Percentiles rank a stretch among this genome's conserved stretches.
Evolutionary conservation across 2,888 invertebrate genomes (phyloP).

Genomic region (Ormyrus pomaceus): DNA sequence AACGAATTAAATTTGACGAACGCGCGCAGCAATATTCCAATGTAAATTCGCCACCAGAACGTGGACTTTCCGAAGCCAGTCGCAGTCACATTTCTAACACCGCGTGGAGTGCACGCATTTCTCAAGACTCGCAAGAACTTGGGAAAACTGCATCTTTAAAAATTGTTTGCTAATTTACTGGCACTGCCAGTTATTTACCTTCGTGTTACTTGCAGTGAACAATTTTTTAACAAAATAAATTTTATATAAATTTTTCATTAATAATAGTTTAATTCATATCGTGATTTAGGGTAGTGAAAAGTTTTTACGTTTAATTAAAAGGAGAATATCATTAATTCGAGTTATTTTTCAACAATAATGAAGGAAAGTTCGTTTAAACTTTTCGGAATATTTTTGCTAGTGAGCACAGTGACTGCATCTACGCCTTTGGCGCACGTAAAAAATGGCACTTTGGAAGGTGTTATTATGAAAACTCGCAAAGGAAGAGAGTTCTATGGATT

Average conservation of each 20-base stretch:
- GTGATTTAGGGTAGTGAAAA: no score
- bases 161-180: no score
- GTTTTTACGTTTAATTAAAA: neutral
- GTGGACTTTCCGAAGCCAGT: conserved; percentile 29
- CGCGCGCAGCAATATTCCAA: no score
- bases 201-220: no score
- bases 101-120: conserved; percentile 52
- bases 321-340: neutral
- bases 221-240: neutral
- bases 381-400: neutral
- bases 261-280: neutral
- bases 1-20: no score
- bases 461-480: conserved; percentile 77
- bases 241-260: neutral
- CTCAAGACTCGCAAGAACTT: neutral
- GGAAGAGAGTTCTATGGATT: conserved; percentile 80
- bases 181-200: no score
- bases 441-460: conserved; percentile 79
- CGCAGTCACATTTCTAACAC: conserved; percentile 59
- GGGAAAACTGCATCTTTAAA: no score
- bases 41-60: neutral
- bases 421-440: conserved; percentile 72
- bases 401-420: neutral
- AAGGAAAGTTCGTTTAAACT: neutral
- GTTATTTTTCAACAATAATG: conserved; percentile 5